Conservation (phyloP, 2,888 invertebrate species). For the Hedya salicella region DNA sequence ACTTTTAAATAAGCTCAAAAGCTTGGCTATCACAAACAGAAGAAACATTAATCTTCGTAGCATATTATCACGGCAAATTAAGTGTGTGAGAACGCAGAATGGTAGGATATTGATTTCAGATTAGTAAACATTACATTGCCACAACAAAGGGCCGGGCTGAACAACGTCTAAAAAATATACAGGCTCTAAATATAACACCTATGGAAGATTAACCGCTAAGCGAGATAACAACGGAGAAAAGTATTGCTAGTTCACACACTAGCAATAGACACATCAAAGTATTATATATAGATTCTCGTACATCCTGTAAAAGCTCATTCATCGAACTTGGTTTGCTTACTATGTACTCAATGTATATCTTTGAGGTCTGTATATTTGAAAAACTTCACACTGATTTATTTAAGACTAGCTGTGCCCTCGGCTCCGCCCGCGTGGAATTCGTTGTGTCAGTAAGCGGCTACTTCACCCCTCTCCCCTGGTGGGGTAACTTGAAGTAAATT, state of each 20-base stretch:
- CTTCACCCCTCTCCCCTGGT: too few species aligned
- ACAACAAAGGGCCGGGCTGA: slow-evolving; percentile 51
- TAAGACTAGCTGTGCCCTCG: too few species aligned
- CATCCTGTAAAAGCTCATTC: too few species aligned
- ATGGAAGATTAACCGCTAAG: slow-evolving; percentile 11
- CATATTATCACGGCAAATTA: slow-evolving; percentile 60
- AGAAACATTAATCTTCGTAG: slow-evolving; percentile 59
- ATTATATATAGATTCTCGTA: too few species aligned
- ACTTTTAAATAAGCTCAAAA: not conserved
- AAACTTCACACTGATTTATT: too few species aligned
- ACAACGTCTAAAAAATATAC: slow-evolving; percentile 49
- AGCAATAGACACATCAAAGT: too few species aligned
- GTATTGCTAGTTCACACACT: not conserved
- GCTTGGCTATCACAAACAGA: slow-evolving; percentile 33
- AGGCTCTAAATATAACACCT: slow-evolving; percentile 10
- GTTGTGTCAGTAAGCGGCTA: too few species aligned
- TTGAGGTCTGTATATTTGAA: too few species aligned
- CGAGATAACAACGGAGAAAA: not conserved
- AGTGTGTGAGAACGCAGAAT: slow-evolving; percentile 56
- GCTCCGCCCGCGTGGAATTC: too few species aligned
- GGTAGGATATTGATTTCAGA: slow-evolving; percentile 69
- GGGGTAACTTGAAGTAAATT: too few species aligned
- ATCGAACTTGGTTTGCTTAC: too few species aligned
- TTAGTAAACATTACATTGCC: slow-evolving; percentile 63
- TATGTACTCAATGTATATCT: too few species aligned